These are phyloP conservation scores for Chinchilla lanigera DNA, from an alignment of 2,113 vertebrate genomes.

Conservation along the genomic window DNA sequence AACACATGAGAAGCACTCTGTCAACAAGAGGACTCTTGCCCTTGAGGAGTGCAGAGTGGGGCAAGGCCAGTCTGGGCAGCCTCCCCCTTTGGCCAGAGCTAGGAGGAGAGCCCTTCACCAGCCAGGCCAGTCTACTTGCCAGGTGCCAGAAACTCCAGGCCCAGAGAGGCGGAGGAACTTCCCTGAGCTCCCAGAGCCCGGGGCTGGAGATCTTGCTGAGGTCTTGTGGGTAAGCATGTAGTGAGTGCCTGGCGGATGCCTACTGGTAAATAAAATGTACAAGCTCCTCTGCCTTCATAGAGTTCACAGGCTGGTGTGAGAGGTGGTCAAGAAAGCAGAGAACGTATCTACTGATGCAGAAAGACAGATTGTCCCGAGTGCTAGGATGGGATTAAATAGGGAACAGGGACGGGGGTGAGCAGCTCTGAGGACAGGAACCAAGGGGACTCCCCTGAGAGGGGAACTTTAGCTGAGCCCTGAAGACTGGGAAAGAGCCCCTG, in stretches of 20 bases:
- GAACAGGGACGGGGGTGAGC: no score
- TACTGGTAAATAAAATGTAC: neutral
- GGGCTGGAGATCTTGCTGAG: neutral
- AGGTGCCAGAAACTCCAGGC: neutral
- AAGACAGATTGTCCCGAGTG: rapidly evolving
- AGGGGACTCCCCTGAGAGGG: neutral
- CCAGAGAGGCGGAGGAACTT: neutral
- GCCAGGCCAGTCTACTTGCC: neutral
- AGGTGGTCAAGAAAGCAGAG: neutral
- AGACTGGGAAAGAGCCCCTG: neutral
- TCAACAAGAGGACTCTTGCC: neutral
- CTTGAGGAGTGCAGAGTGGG: neutral
- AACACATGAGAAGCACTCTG: neutral
- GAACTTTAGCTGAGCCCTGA: neutral
- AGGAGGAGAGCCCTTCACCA: neutral
- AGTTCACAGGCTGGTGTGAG: neutral
- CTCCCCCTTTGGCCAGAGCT: neutral
- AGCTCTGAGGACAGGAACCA: neutral
- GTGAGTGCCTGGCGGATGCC: neutral
- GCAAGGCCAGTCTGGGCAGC: neutral
- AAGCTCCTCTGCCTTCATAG: neutral
- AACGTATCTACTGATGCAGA: neutral
- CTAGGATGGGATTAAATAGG: neutral
- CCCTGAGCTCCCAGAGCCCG: slow-evolving; percentile 1
- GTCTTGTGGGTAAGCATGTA: neutral